phyloP scores from a whole-genome alignment of 2,113 vertebrate species.

The Cryptotis parvus region DNA sequence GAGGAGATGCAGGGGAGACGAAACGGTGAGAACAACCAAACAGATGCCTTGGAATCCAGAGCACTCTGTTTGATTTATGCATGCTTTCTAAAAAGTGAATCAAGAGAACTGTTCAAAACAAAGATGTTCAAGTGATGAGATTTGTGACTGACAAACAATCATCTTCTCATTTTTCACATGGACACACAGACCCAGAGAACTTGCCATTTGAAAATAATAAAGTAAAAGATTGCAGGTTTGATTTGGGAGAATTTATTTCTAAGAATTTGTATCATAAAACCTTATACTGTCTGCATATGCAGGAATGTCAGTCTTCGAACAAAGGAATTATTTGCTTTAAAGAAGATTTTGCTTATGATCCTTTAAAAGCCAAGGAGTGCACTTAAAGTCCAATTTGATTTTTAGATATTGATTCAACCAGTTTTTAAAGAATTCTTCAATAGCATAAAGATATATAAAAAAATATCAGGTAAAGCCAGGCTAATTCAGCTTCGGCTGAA shows the following conservation, averaged over 20 bases:
- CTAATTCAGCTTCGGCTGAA: conserved; percentile 38
- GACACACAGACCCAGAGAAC: background rate
- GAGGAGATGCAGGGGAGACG: background rate
- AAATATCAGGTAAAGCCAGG: conserved; percentile 44
- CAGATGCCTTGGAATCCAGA: background rate
- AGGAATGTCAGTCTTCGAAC: background rate
- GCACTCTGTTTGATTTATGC: background rate
- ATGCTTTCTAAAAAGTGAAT: conserved; percentile 1
- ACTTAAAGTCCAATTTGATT: conserved; percentile 57
- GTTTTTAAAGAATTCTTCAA: conserved; percentile 23
- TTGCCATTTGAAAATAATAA: background rate
- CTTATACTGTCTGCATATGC: background rate
- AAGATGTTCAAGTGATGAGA: background rate
- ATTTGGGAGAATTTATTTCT: conserved; percentile 14
- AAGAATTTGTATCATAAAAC: conserved; percentile 32
- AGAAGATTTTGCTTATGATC: conserved; percentile 3
- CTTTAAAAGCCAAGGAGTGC: background rate
- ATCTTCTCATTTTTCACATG: background rate
- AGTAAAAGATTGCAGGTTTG: background rate
- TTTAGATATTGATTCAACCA: conserved; percentile 62
- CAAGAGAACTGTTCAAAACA: background rate
- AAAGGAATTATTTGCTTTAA: conserved; percentile 32
- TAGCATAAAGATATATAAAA: conserved; percentile 35
- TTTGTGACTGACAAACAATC: background rate
- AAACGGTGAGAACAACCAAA: background rate